Conservation (phyloP, 1,140 invertebrate genomes). For the Ostrea edulis region DNA sequence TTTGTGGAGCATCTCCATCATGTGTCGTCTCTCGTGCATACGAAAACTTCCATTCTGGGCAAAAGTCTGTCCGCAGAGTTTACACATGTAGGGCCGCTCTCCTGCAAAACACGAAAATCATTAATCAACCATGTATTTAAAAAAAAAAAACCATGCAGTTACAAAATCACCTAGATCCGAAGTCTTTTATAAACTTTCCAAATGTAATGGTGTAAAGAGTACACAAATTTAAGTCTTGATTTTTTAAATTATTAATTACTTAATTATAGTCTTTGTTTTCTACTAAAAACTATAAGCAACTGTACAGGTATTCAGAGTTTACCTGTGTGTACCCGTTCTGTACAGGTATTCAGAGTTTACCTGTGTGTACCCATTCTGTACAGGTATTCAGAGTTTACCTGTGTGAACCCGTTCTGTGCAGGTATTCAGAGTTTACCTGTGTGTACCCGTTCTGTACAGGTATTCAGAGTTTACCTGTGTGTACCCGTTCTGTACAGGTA, state of each 20-base stretch:
- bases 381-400: neutral
- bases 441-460: constrained; percentile 64
- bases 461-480: constrained; percentile 50
- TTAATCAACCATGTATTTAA: neutral
- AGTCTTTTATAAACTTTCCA: neutral
- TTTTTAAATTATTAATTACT: no score
- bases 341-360: neutral
- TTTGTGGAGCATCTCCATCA: constrained; percentile 68
- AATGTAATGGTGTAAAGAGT: no score
- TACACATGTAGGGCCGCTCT: constrained; percentile 73
- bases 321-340: constrained; percentile 68
- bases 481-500: constrained; percentile 61
- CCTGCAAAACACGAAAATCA: constrained; percentile 21
- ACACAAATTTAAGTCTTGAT: no score
- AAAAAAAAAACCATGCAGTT: neutral
- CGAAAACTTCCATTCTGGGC: constrained; percentile 71
- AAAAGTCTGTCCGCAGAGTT: constrained; percentile 71
- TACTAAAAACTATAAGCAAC: no score
- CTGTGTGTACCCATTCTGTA: constrained; percentile 68
- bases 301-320: no score
- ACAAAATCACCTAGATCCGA: neutral
- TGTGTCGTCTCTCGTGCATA: constrained; percentile 72
- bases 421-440: constrained; percentile 33
- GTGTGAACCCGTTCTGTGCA: constrained; percentile 68
- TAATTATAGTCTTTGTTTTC: no score